Evolutionary conservation across 2,888 invertebrate species (phyloP), one percentile per base, ranked within the genome.

Genomic region (Fabriciana adippe): DNA sequence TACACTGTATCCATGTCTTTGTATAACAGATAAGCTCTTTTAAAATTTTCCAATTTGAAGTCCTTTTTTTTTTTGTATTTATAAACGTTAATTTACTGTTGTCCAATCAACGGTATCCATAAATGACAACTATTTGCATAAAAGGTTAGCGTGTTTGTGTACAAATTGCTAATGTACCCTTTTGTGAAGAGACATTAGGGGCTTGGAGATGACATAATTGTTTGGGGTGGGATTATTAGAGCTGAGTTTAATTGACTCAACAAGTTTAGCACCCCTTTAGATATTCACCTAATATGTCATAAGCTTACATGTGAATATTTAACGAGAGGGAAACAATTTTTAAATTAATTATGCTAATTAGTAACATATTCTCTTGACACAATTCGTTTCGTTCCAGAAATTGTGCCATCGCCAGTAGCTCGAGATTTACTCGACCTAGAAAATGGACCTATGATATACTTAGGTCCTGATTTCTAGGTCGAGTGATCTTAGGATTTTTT

Each of bases 161-260:
- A 72, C 74, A 75, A 75, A 75, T 75, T 78, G 83, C 83, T 81
- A 81, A 82, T 82, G 85, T 79, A 78, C 81, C 81, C 83, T 86
- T 84, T 72, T 83, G 81, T 81, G 78, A 81, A 83, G 80, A 83
- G 81, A 81, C 83, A 62, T 81, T 79, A 80, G 86, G 86, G 81
- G 76, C 75, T 59, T 78, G 76, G 80, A 83, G 82, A 87, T 84
- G 83, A 81, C 85, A 83, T 86, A 88, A 90, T 89, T 89, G 88
- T 87, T 88, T 83, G 83, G 85, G 86, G 88, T 84, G 81, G 80
- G 82, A 83, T 87, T 87, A 85, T 85, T 82, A 84, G 83, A 81
- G 81, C 81, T 80, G 78, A 83, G 81, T 84, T 88, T 88, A 89
- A 90, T 90, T 86, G 85, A 81, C 86, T 88, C 88, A 87, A 90